Evolutionary conservation across 2,113 vertebrate genomes (phyloP).

Genomic region (Chionodraco myersi): DNA sequence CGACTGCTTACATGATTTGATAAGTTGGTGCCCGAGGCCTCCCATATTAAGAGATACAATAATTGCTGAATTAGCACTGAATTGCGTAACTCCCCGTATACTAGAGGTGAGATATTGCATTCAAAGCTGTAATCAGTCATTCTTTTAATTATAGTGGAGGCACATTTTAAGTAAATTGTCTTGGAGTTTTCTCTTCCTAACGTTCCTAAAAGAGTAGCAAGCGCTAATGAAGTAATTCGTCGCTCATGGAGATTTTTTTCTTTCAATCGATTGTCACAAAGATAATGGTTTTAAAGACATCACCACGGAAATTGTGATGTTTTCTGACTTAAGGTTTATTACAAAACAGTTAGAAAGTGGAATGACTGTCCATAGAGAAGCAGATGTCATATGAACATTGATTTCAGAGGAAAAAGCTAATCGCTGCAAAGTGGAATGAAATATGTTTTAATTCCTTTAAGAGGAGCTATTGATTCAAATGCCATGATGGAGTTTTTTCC

Average conservation of each 20-base stretch:
- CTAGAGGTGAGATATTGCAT: constrained; percentile 4
- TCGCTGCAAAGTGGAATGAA: constrained; percentile 40
- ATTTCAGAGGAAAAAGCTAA: constrained; percentile 24
- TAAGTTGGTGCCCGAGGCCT: constrained; percentile 13
- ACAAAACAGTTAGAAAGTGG: not conserved
- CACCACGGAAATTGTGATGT: constrained; percentile 6
- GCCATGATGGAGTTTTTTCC: constrained; percentile 29
- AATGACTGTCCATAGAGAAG: not conserved
- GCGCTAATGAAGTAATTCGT: constrained; percentile 29
- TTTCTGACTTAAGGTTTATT: not conserved
- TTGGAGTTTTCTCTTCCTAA: not conserved
- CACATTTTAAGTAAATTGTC: constrained; percentile 10
- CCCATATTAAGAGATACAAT: not conserved
- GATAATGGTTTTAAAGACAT: not conserved
- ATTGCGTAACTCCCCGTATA: constrained; percentile 5
- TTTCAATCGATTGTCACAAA: not conserved
- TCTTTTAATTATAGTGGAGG: constrained; percentile 15
- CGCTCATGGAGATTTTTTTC: not conserved
- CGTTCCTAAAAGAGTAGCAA: not conserved
- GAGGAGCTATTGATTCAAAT: constrained; percentile 55
- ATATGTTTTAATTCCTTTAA: constrained; percentile 56
- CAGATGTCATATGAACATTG: constrained; percentile 26
- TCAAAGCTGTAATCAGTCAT: constrained; percentile 34
- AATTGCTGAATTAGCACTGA: constrained; percentile 23
- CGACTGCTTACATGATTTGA: not conserved